A percentile compares a stretch with the other conserved stretches of the same genome.
Evolutionary conservation across 2,797 vertebrate species (phyloP).

Genomic region (Urocyon cinereoargenteus): DNA sequence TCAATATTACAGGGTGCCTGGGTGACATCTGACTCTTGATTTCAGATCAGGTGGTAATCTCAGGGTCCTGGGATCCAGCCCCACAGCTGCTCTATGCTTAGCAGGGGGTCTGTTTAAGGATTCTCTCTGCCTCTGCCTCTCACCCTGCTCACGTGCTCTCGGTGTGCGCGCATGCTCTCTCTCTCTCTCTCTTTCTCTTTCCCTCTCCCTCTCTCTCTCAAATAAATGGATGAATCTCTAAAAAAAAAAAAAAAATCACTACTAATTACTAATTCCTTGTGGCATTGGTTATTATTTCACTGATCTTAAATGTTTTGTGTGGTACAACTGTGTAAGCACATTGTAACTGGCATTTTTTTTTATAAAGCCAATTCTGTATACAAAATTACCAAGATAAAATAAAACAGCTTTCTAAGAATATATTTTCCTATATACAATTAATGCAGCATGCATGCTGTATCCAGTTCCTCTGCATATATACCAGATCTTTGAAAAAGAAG

Average conservation of each 20-base stretch:
- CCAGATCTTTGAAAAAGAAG: constrained; percentile 46
- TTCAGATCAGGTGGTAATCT: neutral
- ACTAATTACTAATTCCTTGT: neutral
- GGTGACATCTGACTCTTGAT: neutral
- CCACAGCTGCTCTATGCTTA: neutral
- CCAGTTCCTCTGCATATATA: neutral
- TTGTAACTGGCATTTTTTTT: constrained; percentile 24
- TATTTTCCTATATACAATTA: neutral
- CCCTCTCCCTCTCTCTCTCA: neutral
- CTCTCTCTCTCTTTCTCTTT: neutral
- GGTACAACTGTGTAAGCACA: neutral
- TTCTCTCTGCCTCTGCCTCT: neutral
- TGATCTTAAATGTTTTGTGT: constrained; percentile 15
- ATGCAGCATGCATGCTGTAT: neutral
- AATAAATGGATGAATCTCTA: neutral
- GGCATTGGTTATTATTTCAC: neutral
- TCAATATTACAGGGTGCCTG: neutral
- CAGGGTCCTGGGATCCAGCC: neutral
- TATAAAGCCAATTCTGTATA: constrained; percentile 10
- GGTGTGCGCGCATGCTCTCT: neutral
- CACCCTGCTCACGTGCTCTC: neutral
- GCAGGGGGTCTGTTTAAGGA: neutral
- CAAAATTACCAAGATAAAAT: constrained; percentile 52
- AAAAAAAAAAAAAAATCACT: neutral
- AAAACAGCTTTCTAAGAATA: constrained; percentile 22